Percentiles rank a stretch among this genome's conserved stretches.
Evolutionary conservation across 2,888 invertebrate genomes (phyloP).

Genomic region (Phorcus lineatus): DNA sequence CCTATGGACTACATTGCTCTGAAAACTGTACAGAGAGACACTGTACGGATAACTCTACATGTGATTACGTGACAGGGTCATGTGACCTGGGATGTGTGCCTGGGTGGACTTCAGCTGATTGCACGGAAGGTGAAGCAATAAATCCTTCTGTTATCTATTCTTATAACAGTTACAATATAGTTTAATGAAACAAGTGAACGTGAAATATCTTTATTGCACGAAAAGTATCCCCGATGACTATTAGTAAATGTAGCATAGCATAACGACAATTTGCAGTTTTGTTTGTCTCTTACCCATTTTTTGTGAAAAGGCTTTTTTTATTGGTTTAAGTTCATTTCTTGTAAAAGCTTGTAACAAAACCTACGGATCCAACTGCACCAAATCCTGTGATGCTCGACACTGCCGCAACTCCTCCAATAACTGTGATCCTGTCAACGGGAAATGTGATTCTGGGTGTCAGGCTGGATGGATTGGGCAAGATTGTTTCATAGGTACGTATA

Average conservation of each 20-base stretch:
- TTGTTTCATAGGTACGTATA: not conserved
- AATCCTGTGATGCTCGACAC: not conserved
- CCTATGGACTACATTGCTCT: not conserved
- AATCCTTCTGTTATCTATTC: not conserved
- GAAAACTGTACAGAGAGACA: not conserved
- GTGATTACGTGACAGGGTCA: not conserved
- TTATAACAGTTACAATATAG: no score
- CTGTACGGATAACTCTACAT: not conserved
- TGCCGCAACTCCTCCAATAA: not conserved
- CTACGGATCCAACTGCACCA: not conserved
- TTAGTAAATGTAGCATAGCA: no score
- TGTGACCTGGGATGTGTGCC: not conserved
- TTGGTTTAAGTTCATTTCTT: no score
- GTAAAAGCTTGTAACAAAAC: no score
- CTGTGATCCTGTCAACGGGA: conserved; percentile 13
- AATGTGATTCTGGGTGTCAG: conserved; percentile 5
- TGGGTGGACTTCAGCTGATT: not conserved
- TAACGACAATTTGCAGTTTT: no score
- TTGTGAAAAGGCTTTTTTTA: no score
- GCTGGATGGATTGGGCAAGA: not conserved
- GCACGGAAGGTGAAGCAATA: not conserved
- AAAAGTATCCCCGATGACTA: no score
- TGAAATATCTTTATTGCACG: no score
- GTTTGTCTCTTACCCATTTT: no score
- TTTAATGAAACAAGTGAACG: no score